Evolutionary conservation across 2,888 invertebrate species (phyloP), one percentile per base, ranked within the genome.

Genomic region (Cordylochernes scorpioides): DNA sequence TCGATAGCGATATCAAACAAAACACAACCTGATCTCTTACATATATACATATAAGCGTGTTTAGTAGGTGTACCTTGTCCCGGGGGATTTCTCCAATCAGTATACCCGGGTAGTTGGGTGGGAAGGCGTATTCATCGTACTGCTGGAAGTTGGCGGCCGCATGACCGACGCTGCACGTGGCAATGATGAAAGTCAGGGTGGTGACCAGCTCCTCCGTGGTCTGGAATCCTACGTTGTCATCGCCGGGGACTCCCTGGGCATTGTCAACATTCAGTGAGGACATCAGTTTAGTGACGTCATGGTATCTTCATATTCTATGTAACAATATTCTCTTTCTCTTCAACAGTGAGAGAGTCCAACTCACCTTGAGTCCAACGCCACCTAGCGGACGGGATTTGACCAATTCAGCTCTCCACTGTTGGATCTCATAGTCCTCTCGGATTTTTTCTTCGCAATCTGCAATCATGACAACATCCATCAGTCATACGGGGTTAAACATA

Each of bases 321-420:
- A n/a, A n/a, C n/a, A n/a, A n/a, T n/a, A n/a, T n/a, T n/a, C n/a
- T n/a, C n/a, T n/a, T n/a, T n/a, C n/a, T n/a, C n/a, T n/a, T n/a
- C n/a, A n/a, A n/a, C n/a, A n/a, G n/a, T n/a, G n/a, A n/a, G n/a
- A n/a, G n/a, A n/a, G n/a, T n/a, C n/a, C n/a, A 5, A 33, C 34
- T 30, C 28, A 48, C 46, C 35, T 39, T 34, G 18, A 44, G 28
- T 5, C 51, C 52, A 25, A 47, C 44, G 3, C 54, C 52, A 4
- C 47, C 49, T 7, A 46, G 34, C 3, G 45, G 44, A 13, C 45
- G 41, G 3, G 45, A 36, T 28, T 43, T 45, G 2, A 44, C 46
- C 10, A 55, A 39, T 37, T 55, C 54, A 8, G 42, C 35, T 5
- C 45, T 45, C 52, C 53, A 55, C 27, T 40, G 42, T 38, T 43